These are phyloP conservation scores for Xestoiulus laeticollis DNA, from an alignment of 2,888 invertebrate genomes.

Conservation along the genomic window DNA sequence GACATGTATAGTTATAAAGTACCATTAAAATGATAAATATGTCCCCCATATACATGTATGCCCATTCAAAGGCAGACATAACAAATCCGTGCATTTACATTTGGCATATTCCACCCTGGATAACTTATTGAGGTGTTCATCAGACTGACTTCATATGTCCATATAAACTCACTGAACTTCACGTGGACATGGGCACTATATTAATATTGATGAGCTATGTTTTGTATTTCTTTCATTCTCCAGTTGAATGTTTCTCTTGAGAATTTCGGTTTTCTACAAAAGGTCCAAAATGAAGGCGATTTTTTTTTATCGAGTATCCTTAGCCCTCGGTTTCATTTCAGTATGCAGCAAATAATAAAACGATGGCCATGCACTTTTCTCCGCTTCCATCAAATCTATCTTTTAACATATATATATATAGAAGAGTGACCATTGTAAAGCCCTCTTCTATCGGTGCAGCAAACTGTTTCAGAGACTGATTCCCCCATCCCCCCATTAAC, in stretches of 20 bases:
- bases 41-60: too few relatives aligned
- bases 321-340: not conserved
- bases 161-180: too few relatives aligned
- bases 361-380: not conserved
- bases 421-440: constrained; percentile 45
- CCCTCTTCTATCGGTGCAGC: constrained; percentile 1
- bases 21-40: too few relatives aligned
- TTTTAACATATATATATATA: constrained; percentile 41
- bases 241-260: constrained; percentile 39
- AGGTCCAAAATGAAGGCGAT: not conserved
- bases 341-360: constrained; percentile 16
- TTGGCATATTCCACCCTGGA: too few relatives aligned
- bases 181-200: not conserved
- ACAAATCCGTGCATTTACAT: too few relatives aligned
- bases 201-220: not conserved
- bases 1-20: too few relatives aligned
- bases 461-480: constrained; percentile 13
- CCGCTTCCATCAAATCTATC: constrained; percentile 39
- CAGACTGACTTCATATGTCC: too few relatives aligned
- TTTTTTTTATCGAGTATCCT: not conserved
- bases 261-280: not conserved
- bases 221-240: constrained; percentile 21
- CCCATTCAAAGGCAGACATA: too few relatives aligned
- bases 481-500: not conserved
- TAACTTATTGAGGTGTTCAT: too few relatives aligned